Evolutionary conservation across 2,797 vertebrate species (phyloP), one percentile per base, ranked within the genome.

Genomic region (Limnodromus scolopaceus): DNA sequence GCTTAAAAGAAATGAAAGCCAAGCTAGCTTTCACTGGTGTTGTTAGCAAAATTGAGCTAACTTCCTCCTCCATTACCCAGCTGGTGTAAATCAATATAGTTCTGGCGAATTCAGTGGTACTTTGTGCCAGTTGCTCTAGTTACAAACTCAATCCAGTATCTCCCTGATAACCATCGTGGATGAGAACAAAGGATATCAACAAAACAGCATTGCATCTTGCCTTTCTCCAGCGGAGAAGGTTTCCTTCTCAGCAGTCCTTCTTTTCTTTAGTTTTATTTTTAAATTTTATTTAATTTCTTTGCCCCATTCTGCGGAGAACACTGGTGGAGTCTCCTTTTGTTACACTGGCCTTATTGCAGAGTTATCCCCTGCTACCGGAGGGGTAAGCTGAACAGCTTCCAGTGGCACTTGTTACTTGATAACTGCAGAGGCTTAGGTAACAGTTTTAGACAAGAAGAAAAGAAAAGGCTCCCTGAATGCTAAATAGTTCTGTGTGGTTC

Each of bases 41-140:
- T 89, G 49, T 92, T 92, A 72, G 22, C 25, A 92, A 93, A 93
- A 85, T 43, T 68, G 69, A 88, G 49, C 53, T 83, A 23, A 22
- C 64, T 94, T 88, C 79, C 58, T 74, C 54, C n/a, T 83, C 57
- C 13, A 16, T 93, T 90, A 83, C 82, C 70, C 95, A 93, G 72
- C 76, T 84, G 54, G 74, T 93, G 39, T 32, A 84, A 88, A 93
- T 94, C 89, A 54, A 71, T 94, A 61, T 15, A 48, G 10, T 38
- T 86, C 74, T 78, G 66, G 72, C 46, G 30, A 94, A 84, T 86
- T 90, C 82, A 55, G 54, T 46, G 36, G 15, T 51, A 39, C 46
- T 93, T 94, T 77, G 53, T 84, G 76, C 30, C 39, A 61, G 64
- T 81, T 89, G 53, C 39, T 82, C 38, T 71, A 51, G 46, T 74